Evolutionary conservation across 2,797 vertebrate genomes (phyloP).

Genomic region (Botia kubotai): DNA sequence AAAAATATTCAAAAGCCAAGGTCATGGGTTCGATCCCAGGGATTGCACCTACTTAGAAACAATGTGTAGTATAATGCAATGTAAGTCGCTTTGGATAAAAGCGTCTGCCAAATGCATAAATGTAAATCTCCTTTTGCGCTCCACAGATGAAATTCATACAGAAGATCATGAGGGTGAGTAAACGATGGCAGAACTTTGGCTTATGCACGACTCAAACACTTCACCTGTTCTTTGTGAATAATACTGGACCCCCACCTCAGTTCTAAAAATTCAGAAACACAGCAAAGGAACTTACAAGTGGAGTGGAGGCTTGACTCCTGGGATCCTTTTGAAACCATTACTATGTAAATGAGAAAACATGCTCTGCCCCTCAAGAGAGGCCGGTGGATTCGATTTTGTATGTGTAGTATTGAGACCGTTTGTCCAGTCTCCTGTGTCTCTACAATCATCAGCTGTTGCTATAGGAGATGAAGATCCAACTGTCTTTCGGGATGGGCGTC

Average conservation of each 20-base stretch:
- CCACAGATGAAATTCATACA: neutral
- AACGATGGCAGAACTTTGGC: neutral
- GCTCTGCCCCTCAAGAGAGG: slow-evolving; percentile 13
- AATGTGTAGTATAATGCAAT: no score
- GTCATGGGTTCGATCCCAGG: no score
- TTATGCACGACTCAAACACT: neutral
- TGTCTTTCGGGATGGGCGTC: slow-evolving; percentile 62
- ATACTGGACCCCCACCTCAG: neutral
- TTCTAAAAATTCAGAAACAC: neutral
- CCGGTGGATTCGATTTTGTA: neutral
- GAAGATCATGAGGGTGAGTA: neutral
- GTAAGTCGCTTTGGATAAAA: no score
- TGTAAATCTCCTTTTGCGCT: no score
- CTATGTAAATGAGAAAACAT: slow-evolving; percentile 28
- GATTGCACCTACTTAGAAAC: no score
- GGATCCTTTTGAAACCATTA: slow-evolving; percentile 53
- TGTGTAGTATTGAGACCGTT: neutral
- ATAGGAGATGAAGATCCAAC: slow-evolving; percentile 49
- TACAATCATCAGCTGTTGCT: slow-evolving; percentile 54
- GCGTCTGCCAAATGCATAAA: no score
- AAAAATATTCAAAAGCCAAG: no score
- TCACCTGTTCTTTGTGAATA: neutral
- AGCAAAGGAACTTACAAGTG: slow-evolving; percentile 63
- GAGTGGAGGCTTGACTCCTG: slow-evolving; percentile 37
- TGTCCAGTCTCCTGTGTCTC: slow-evolving; percentile 26